Conservation (phyloP, 92 coral and sea anemone genomes). For the Actinostola sp. region DNA sequence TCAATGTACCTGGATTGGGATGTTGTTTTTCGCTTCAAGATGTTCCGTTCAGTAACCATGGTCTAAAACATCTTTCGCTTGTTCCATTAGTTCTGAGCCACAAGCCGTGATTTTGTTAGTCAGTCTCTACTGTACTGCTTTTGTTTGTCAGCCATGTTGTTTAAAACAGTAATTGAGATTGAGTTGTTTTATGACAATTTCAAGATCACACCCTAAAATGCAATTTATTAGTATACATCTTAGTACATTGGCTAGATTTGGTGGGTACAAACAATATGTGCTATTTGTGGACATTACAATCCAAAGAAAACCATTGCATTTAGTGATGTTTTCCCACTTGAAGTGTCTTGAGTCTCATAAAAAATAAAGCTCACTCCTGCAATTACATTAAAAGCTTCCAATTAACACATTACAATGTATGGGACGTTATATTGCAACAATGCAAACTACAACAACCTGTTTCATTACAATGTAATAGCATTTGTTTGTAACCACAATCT, state of each 20-base stretch:
- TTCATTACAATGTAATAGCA: too few relatives aligned
- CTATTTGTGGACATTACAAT: slow-evolving; percentile 24
- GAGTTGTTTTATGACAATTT: slow-evolving; percentile 5
- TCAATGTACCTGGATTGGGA: slow-evolving; percentile 10
- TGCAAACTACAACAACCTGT: background rate
- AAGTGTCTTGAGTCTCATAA: slow-evolving; percentile 17
- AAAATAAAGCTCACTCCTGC: slow-evolving; percentile 32
- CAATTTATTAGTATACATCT: background rate
- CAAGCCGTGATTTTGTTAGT: slow-evolving; percentile 21
- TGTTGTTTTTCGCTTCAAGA: slow-evolving; percentile 27
- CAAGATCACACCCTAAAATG: slow-evolving; percentile 19
- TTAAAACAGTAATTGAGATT: background rate
- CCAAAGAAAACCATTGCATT: slow-evolving; percentile 40
- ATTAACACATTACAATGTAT: too few relatives aligned
- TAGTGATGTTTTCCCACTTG: slow-evolving; percentile 31
- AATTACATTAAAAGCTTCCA: background rate
- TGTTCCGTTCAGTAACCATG: slow-evolving; percentile 2
- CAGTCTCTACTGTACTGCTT: slow-evolving; percentile 17
- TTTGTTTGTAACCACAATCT: too few relatives aligned
- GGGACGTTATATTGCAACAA: background rate
- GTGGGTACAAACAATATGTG: background rate
- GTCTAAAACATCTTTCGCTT: slow-evolving; percentile 26
- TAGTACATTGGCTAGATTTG: background rate
- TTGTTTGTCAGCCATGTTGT: slow-evolving; percentile 30
- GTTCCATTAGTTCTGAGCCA: slow-evolving; percentile 21